phyloP scores from a whole-genome alignment of 2,797 vertebrate genomes.

The Pterois miles region DNA sequence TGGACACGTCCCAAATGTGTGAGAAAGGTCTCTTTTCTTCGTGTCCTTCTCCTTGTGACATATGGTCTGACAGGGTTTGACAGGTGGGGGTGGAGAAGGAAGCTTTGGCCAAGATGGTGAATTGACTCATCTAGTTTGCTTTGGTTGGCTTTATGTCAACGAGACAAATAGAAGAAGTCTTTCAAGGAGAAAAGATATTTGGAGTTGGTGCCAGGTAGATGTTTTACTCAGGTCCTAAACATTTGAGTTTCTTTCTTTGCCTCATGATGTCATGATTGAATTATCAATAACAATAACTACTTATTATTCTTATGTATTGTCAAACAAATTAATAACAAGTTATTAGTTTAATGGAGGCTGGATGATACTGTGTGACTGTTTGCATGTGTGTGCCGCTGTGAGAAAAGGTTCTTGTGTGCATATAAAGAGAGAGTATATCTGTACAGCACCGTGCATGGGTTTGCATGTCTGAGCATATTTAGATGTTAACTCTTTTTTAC shows the following conservation, averaged over 20 bases:
- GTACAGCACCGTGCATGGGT: conserved; percentile 23
- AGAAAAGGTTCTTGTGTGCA: conserved; percentile 7
- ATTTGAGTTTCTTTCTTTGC: conserved; percentile 19
- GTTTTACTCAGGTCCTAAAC: conserved; percentile 12
- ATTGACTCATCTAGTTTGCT: conserved; percentile 46
- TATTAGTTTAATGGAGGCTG: not conserved
- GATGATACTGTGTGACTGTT: not conserved
- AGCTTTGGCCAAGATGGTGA: conserved; percentile 29
- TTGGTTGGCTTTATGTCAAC: conserved; percentile 43
- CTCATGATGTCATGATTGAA: conserved; percentile 2
- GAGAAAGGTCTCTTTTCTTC: conserved; percentile 53
- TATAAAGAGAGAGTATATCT: not conserved
- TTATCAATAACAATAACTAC: not conserved
- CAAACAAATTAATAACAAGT: conserved; percentile 11
- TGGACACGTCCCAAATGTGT: conserved; percentile 62
- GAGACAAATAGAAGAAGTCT: conserved; percentile 42
- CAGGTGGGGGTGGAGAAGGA: conserved; percentile 32
- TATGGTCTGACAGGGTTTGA: conserved; percentile 54
- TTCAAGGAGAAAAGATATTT: conserved; percentile 35
- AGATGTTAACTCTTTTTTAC: conserved; percentile 49
- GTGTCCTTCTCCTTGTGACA: conserved; percentile 34
- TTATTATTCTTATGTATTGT: not conserved
- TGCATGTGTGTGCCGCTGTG: not conserved
- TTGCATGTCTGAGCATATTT: conserved; percentile 69
- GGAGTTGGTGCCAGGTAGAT: conserved; percentile 1